These are phyloP conservation scores for Venturia canescens DNA, from an alignment of 1,140 invertebrate species.

Conservation along the genomic window DNA sequence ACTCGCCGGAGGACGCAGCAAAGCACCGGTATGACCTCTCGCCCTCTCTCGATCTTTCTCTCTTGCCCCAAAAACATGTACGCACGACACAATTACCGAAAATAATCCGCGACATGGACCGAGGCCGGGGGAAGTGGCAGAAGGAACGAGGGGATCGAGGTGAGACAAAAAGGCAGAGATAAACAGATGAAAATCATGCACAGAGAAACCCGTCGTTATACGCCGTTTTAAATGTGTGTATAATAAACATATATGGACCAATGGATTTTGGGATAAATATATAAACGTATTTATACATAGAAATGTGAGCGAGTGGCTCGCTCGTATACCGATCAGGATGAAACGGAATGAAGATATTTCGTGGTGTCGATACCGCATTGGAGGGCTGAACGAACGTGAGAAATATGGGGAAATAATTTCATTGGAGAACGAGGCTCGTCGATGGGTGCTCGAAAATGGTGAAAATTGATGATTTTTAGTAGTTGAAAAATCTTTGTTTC, in stretches of 20 bases:
- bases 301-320: neutral
- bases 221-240: slow-evolving; percentile 45
- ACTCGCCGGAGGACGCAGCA: too few species aligned
- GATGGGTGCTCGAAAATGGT: too few species aligned
- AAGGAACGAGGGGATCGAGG: slow-evolving; percentile 27
- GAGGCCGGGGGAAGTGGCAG: slow-evolving; percentile 32
- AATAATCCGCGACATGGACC: neutral
- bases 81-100: neutral
- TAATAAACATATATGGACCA: slow-evolving; percentile 49
- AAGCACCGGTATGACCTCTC: too few species aligned
- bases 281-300: slow-evolving; percentile 50
- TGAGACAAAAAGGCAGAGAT: slow-evolving; percentile 64
- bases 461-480: too few species aligned
- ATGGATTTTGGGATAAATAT: slow-evolving; percentile 51
- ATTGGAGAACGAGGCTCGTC: too few species aligned
- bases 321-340: neutral
- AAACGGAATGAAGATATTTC: slow-evolving; percentile 17
- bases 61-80: too few species aligned
- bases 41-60: too few species aligned
- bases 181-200: slow-evolving; percentile 68
- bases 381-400: slow-evolving; percentile 61
- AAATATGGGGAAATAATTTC: neutral
- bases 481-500: too few species aligned
- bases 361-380: slow-evolving; percentile 51
- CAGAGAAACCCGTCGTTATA: slow-evolving; percentile 66